phyloP scores from a whole-genome alignment of 2,797 vertebrate species.

The Peromyscus eremicus region DNA sequence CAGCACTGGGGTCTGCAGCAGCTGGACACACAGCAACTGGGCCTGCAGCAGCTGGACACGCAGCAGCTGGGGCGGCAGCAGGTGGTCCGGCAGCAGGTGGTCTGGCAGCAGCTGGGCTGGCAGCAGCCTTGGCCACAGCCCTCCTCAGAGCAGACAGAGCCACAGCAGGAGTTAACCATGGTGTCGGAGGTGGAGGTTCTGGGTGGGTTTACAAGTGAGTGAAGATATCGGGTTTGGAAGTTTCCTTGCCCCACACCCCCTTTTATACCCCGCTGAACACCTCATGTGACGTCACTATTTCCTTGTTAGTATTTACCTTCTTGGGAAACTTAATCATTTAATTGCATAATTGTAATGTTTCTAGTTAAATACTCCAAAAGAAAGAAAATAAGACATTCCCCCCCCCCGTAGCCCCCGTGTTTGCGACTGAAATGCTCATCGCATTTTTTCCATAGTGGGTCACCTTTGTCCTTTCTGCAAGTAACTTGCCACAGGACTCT shows the following conservation, averaged over 20 bases:
- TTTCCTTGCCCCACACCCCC: neutral
- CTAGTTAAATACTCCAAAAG: neutral
- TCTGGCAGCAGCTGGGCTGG: neutral
- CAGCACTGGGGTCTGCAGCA: neutral
- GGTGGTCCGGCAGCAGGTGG: neutral
- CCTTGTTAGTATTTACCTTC: slow-evolving; percentile 63
- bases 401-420: neutral
- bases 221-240: slow-evolving; percentile 26
- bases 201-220: neutral
- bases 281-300: neutral
- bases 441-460: neutral
- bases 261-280: slow-evolving; percentile 48
- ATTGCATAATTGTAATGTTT: slow-evolving; percentile 46
- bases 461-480: neutral
- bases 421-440: neutral
- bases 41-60: rapidly evolving
- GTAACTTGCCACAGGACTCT: neutral
- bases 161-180: slow-evolving; percentile 58
- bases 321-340: slow-evolving; percentile 40
- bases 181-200: slow-evolving; percentile 43
- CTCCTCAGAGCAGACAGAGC: slow-evolving; percentile 60
- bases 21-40: neutral
- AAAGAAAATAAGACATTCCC: neutral
- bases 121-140: slow-evolving; percentile 58
- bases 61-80: neutral